Evolutionary conservation across 1,140 invertebrate genomes (phyloP), one percentile per base, ranked within the genome.

Genomic region (Drosophila setifemur): DNA sequence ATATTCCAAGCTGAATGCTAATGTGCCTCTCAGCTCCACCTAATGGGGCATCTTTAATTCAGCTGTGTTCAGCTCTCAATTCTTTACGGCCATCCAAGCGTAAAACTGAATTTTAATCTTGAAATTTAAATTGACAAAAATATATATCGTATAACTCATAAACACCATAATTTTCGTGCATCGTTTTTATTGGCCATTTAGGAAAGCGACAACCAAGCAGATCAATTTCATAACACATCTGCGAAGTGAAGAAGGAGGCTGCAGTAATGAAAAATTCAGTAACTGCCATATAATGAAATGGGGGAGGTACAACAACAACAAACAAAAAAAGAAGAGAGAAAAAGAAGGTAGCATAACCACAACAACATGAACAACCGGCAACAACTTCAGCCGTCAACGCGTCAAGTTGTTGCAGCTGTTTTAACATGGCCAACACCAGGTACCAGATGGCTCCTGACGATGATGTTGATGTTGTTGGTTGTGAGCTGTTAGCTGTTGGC

Each of bases 401-500:
- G 63, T 85, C 53, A 83, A 73, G 73, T 83, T 83, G 69, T 68
- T 77, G 78, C 73, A 85, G 78, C 73, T 68, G 71, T 70, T 81
- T 43, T 54, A 48, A 64, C 75, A 81, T 64, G 53, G 48, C 60
- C 71, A 58, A 26, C 57, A 47, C 25, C 67, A 60, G 40, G n/a
- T 33, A 31, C 28, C 11, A 9, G 26, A 6, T 8, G 29, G n/a
- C 8, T 31, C 9, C 29, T 31, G 29, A 11, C 12, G 31, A 35
- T 35, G 33, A 37, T 37, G 33, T 2, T 37, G 14, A 3, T 37
- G 31, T 2, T 31, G 29, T 3, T 31, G 29, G n/a, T n/a, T n/a
- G n/a, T n/a, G n/a, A n/a, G n/a, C n/a, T n/a, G n/a, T n/a, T n/a
- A 12, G 8, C 7, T 37, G 33, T 37, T 37, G 33, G 4, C n/a